These are phyloP conservation scores for Podarcis siculus DNA, from an alignment of 2,797 vertebrate species.

Conservation along the genomic window DNA sequence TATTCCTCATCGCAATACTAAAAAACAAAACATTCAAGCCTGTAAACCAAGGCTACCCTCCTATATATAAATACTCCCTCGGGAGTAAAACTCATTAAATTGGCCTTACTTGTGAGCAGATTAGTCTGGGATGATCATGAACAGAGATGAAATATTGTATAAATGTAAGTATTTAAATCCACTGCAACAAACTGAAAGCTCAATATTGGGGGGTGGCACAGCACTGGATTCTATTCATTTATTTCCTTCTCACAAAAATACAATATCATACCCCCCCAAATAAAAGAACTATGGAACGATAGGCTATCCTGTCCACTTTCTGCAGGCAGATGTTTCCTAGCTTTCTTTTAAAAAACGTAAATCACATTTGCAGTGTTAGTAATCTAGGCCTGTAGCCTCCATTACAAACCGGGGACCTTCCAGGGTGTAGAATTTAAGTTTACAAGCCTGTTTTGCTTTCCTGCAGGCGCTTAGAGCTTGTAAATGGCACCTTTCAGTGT, in stretches of 20 bases:
- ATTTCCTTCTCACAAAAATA: conserved; percentile 8
- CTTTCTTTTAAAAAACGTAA: conserved; percentile 36
- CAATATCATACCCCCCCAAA: conserved; percentile 18
- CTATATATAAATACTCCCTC: not conserved
- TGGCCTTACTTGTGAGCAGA: not conserved
- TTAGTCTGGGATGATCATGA: not conserved
- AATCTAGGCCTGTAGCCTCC: conserved; percentile 58
- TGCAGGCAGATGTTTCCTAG: conserved; percentile 51
- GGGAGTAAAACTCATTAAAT: not conserved
- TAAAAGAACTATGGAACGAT: conserved; percentile 43
- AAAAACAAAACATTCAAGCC: not conserved
- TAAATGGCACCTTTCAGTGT: conserved; percentile 78
- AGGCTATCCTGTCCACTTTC: conserved; percentile 21
- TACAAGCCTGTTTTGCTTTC: conserved; percentile 79
- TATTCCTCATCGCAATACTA: not conserved
- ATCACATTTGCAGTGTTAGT: conserved; percentile 62
- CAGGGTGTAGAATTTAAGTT: conserved; percentile 61
- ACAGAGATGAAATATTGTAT: not conserved
- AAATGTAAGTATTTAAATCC: not conserved
- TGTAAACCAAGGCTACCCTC: not conserved
- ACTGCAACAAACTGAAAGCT: not conserved
- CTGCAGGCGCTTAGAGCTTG: conserved; percentile 73
- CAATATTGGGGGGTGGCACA: not conserved
- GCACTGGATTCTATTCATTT: not conserved
- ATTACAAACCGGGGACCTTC: conserved; percentile 53